Evolutionary conservation across 2,888 invertebrate genomes (phyloP), one percentile per base, ranked within the genome.

Genomic region (Tryphoninae sp.): DNA sequence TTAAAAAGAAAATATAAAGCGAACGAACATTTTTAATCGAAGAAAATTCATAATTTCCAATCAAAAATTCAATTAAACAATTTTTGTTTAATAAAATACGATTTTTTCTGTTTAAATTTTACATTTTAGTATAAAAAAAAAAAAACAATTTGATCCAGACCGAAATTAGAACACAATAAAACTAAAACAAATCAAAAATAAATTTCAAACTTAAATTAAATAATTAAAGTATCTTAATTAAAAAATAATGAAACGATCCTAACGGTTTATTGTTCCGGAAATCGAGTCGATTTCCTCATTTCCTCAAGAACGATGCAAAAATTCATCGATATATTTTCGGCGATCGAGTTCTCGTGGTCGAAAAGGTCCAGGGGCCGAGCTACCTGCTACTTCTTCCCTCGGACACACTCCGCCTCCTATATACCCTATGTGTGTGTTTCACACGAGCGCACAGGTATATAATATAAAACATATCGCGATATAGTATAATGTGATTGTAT

Each of bases 341-440:
- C 49, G 67, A 62, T 79, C 78, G 49, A 19, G 68, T 68, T 62
- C 40, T 53, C 22, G n/a, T 58, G 65, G 65, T 49, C 75, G 65
- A 51, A 53, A 74, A 4, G 80, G 81, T 81, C 75, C 78, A 61
- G 45, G 61, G 51, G 64, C 69, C 64, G 61, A 81, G 61, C 81
- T 81, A 81, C 81, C 78, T 81, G 78, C 82, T 65, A 42, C 55
- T 72, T 76, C 73, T 45, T 68, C 82, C 61, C 72, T 62, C 62
- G 22, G 61, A 72, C 8, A 8, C 49, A 49, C 58, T 71, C 65
- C 9, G 42, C 55, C 13, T 69, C 58, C 33, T 61, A 73, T 65
- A 64, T 23, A 49, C 71, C 53, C 62, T 40, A 58, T 23, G 33
- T 62, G 33, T 62, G 9, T 11, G 62, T 67, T 51, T 16, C 65